phyloP scores from a whole-genome alignment of 2,888 invertebrate genomes.

The Brachylomia viminalis region DNA sequence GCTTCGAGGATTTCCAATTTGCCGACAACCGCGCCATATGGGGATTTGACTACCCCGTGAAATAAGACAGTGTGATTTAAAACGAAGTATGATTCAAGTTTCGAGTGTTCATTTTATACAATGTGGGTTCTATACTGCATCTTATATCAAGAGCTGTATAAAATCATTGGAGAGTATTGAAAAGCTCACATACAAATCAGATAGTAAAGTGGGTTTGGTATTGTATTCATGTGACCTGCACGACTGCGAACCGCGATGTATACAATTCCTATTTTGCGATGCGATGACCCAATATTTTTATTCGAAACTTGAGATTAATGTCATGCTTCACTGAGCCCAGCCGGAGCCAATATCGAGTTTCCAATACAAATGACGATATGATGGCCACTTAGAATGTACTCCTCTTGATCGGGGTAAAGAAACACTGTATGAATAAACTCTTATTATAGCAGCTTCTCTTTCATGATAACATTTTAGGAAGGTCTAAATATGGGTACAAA shows the following conservation, averaged over 20 bases:
- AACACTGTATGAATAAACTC: slow-evolving; percentile 38
- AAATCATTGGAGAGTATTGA: slow-evolving; percentile 39
- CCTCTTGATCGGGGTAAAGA: slow-evolving; percentile 52
- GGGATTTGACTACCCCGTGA: slow-evolving; percentile 3
- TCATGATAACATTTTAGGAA: slow-evolving; percentile 17
- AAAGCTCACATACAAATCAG: slow-evolving; percentile 45
- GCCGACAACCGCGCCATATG: slow-evolving; percentile 36
- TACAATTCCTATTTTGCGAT: slow-evolving; percentile 61
- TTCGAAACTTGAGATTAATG: slow-evolving; percentile 73
- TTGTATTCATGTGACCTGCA: slow-evolving; percentile 48
- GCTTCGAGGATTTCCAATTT: slow-evolving; percentile 50
- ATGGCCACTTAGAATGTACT: slow-evolving; percentile 70
- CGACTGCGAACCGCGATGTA: slow-evolving; percentile 35
- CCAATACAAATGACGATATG: slow-evolving; percentile 68
- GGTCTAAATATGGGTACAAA: slow-evolving; percentile 6
- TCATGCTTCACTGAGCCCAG: slow-evolving; percentile 65
- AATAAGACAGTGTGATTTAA: slow-evolving; percentile 7
- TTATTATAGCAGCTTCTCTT: slow-evolving; percentile 22
- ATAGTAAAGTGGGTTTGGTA: slow-evolving; percentile 38
- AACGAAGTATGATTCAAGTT: not conserved
- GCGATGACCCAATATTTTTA: slow-evolving; percentile 64
- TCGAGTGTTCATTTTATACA: slow-evolving; percentile 6
- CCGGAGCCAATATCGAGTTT: slow-evolving; percentile 67
- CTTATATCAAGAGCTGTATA: slow-evolving; percentile 1
- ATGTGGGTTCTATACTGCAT: slow-evolving; percentile 2